Evolutionary conservation across 2,888 invertebrate species (phyloP).

Genomic region (Nebria brevicollis): DNA sequence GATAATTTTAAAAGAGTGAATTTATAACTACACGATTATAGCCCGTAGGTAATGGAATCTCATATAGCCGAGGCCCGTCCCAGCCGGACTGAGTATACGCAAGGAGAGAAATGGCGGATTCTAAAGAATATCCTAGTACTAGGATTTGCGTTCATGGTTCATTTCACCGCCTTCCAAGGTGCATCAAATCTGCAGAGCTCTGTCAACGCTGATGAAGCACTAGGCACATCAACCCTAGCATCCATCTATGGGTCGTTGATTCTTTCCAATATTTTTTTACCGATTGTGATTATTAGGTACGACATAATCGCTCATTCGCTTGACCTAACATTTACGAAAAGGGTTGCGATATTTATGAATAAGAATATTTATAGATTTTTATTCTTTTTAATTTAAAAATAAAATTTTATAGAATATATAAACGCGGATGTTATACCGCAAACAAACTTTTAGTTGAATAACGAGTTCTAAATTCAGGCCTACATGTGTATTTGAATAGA

Average conservation of each 20-base stretch:
- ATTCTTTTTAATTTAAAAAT: no score
- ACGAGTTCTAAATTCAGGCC: no score
- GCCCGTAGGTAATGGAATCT: conserved; percentile 38
- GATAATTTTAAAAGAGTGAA: neutral
- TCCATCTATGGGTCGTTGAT: conserved; percentile 90
- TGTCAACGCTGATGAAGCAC: conserved; percentile 81
- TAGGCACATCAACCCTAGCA: conserved; percentile 85
- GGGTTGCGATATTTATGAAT: no score
- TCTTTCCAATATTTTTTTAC: conserved; percentile 89
- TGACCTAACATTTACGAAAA: neutral
- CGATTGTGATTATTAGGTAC: conserved; percentile 83
- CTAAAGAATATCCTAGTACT: conserved; percentile 86
- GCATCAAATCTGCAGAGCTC: conserved; percentile 86
- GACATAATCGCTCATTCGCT: neutral
- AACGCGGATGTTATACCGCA: no score
- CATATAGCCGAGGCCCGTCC: conserved; percentile 34
- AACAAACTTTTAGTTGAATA: no score
- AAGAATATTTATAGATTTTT: no score
- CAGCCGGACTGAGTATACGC: conserved; percentile 61
- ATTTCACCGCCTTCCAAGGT: conserved; percentile 92
- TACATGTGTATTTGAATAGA: no score
- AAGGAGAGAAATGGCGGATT: conserved; percentile 78
- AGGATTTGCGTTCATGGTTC: conserved; percentile 89
- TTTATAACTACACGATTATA: conserved; percentile 29
- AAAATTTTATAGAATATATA: no score